phyloP scores from a whole-genome alignment of 2,797 vertebrate species.

The Bovichtus variegatus region DNA sequence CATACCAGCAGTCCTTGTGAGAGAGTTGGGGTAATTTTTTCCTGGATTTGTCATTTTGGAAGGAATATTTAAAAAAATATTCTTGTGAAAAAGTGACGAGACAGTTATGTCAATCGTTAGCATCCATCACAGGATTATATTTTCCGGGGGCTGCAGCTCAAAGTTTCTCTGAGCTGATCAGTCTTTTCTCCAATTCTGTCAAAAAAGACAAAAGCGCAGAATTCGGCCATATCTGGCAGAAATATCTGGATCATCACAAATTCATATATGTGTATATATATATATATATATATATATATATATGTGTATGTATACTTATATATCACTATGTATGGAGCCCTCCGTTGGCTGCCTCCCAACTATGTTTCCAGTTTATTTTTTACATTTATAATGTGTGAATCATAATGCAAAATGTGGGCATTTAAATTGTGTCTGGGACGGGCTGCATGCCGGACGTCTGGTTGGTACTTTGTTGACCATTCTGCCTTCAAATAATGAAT shows the following conservation, averaged over 20 bases:
- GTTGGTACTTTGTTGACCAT: neutral
- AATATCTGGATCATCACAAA: neutral
- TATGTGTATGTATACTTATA: neutral
- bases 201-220: neutral
- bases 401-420: neutral
- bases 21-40: neutral
- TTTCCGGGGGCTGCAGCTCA: neutral
- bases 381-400: neutral
- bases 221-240: neutral
- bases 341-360: neutral
- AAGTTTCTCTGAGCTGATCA: neutral
- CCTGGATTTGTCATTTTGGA: neutral
- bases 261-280: too few relatives aligned
- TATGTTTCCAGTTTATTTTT: neutral
- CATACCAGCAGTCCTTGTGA: neutral
- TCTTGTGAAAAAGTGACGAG: neutral
- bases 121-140: neutral
- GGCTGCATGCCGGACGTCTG: neutral
- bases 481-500: constrained; percentile 38
- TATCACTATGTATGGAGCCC: neutral
- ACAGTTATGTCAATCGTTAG: neutral
- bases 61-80: neutral
- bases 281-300: too few relatives aligned
- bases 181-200: neutral
- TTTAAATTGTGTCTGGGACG: neutral